Evolutionary conservation across 2,113 vertebrate genomes (phyloP).

Genomic region (Pandion haliaetus): DNA sequence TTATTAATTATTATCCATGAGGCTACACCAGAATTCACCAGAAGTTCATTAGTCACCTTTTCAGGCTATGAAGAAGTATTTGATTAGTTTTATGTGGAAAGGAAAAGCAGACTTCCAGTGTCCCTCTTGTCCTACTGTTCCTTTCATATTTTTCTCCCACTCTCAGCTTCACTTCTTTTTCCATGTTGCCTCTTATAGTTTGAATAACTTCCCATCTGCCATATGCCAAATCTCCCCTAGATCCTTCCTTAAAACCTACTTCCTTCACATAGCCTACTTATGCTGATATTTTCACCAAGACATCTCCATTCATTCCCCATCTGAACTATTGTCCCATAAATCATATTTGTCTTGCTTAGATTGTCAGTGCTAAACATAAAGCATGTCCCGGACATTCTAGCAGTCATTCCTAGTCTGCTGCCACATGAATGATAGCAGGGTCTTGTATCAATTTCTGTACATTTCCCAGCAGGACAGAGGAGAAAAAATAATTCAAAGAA

Average conservation of each 20-base stretch:
- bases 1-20: neutral
- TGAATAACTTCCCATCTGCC: slow-evolving; percentile 62
- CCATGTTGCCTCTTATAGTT: slow-evolving; percentile 26
- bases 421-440: slow-evolving; percentile 52
- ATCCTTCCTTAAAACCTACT: slow-evolving; percentile 54
- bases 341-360: slow-evolving; percentile 64
- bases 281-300: slow-evolving; percentile 51
- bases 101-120: neutral
- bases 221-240: slow-evolving; percentile 51
- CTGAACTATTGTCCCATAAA: slow-evolving; percentile 65
- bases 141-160: slow-evolving; percentile 22
- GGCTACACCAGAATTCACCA: neutral
- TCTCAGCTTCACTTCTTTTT: slow-evolving; percentile 33
- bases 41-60: neutral
- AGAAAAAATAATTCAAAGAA: slow-evolving; percentile 59
- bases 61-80: neutral
- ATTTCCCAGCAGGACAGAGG: slow-evolving; percentile 71
- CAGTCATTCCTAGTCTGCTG: slow-evolving; percentile 55
- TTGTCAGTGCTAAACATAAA: slow-evolving; percentile 59
- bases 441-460: slow-evolving; percentile 70
- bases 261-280: slow-evolving; percentile 57
- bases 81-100: neutral
- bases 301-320: slow-evolving; percentile 65
- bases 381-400: slow-evolving; percentile 51
- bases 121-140: neutral